These are phyloP conservation scores for Mus caroli DNA, from an alignment of 2,797 vertebrate species.

Conservation along the genomic window DNA sequence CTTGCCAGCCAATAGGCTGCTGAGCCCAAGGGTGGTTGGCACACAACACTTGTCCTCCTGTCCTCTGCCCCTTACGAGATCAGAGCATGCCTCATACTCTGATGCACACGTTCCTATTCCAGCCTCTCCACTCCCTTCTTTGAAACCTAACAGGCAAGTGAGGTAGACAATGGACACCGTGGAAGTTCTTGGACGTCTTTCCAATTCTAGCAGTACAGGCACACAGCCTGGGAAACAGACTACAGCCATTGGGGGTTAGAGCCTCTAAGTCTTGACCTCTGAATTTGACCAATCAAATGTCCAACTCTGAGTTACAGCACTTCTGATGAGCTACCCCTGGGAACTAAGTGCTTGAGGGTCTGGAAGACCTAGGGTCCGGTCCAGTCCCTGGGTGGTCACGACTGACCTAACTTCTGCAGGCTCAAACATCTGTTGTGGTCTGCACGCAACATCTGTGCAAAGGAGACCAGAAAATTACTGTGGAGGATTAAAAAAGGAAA, in stretches of 20 bases:
- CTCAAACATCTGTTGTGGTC: not conserved
- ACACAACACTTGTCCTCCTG: not conserved
- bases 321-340: not conserved
- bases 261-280: not conserved
- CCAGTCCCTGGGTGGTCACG: not conserved
- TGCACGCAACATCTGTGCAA: not conserved
- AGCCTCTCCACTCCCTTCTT: not conserved
- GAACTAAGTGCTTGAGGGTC: not conserved
- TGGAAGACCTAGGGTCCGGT: not conserved
- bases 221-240: not conserved
- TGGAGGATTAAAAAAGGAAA: not conserved
- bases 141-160: not conserved
- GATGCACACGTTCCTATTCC: not conserved
- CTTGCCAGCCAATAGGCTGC: fast-evolving
- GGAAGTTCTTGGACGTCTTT: not conserved
- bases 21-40: too few species aligned
- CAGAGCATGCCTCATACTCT: too few species aligned
- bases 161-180: not conserved
- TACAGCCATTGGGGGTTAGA: not conserved
- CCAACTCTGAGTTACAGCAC: not conserved
- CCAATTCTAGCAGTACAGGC: not conserved
- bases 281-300: not conserved
- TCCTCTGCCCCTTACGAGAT: not conserved
- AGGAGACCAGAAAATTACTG: not conserved
- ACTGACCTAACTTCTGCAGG: not conserved